A percentile compares a stretch with the other conserved stretches of the same genome.
These are phyloP conservation scores for Junonia oenone DNA, from an alignment of 2,888 invertebrate species.

Conservation along the genomic window DNA sequence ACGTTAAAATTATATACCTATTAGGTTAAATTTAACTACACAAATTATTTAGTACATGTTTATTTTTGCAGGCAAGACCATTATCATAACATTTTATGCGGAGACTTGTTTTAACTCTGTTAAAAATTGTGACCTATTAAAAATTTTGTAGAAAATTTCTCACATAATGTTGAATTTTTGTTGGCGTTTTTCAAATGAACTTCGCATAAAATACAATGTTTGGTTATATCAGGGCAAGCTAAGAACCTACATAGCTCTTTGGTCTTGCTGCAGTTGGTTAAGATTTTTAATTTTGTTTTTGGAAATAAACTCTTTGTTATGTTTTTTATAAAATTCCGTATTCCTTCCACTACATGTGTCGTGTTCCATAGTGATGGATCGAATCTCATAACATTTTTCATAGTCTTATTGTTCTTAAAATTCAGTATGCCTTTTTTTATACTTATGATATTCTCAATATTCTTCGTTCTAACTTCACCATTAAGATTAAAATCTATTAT, in stretches of 20 bases:
- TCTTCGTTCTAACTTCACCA: conserved; percentile 37
- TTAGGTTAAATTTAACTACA: too few relatives aligned
- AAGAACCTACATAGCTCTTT: conserved; percentile 48
- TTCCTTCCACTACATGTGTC: conserved; percentile 15
- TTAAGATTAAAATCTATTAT: conserved; percentile 44
- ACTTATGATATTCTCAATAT: conserved; percentile 30
- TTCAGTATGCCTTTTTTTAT: conserved; percentile 29
- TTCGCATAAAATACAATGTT: conserved; percentile 53
- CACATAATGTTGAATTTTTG: conserved; percentile 40
- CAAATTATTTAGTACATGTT: too few relatives aligned
- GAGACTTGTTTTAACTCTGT: background rate
- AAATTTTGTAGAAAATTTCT: conserved; percentile 36
- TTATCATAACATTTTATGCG: too few relatives aligned
- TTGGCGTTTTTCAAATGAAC: conserved; percentile 28
- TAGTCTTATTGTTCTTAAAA: conserved; percentile 19
- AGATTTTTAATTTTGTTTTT: conserved; percentile 40
- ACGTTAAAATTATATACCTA: too few relatives aligned
- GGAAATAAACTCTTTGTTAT: conserved; percentile 8
- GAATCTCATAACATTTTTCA: background rate
- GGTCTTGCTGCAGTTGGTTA: conserved; percentile 44
- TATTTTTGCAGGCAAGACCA: too few relatives aligned
- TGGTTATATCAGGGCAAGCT: conserved; percentile 43
- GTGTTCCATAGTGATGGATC: conserved; percentile 15
- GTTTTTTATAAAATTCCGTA: conserved; percentile 25
- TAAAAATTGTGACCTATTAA: conserved; percentile 31